A percentile compares a stretch with the other conserved stretches of the same genome.
These are phyloP conservation scores for Venustaconcha ellipsiformis DNA, from an alignment of 1,140 invertebrate species.

Conservation along the genomic window DNA sequence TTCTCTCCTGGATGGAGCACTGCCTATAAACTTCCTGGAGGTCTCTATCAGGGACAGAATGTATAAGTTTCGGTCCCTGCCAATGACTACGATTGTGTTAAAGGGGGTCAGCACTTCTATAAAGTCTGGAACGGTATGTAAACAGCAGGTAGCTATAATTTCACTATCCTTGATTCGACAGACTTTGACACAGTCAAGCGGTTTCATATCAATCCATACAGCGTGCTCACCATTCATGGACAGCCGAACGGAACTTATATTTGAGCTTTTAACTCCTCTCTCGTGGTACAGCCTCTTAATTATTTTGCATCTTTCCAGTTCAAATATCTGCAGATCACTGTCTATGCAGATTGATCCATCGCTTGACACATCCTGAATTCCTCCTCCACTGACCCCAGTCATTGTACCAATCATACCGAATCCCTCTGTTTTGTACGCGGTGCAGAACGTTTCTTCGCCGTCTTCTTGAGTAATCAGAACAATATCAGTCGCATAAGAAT, in stretches of 20 bases:
- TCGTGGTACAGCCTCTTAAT: constrained; percentile 11
- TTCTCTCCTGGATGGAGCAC: no score
- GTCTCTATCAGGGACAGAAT: no score
- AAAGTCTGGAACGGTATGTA: constrained; percentile 23
- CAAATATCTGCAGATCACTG: constrained; percentile 25
- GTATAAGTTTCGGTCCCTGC: constrained; percentile 6
- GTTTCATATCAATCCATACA: constrained; percentile 16
- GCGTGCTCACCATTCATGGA: constrained; percentile 21
- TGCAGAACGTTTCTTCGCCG: constrained; percentile 3
- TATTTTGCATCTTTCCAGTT: constrained; percentile 27
- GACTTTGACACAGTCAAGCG: constrained; percentile 21
- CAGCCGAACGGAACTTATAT: constrained; percentile 10
- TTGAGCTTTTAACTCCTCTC: background rate
- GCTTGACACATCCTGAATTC: constrained; percentile 23
- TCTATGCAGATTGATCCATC: constrained; percentile 32
- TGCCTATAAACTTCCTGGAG: no score
- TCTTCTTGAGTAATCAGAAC: constrained; percentile 19
- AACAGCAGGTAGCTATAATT: constrained; percentile 7
- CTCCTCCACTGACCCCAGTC: constrained; percentile 10
- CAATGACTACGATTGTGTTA: constrained; percentile 21
- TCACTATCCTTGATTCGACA: constrained; percentile 22
- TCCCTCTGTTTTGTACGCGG: constrained; percentile 25
- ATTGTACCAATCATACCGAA: constrained; percentile 25
- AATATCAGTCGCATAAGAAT: constrained; percentile 13
- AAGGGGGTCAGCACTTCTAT: constrained; percentile 19